A percentile compares a stretch with the other conserved stretches of the same genome.
These are phyloP conservation scores for Cryptus armator DNA, from an alignment of 2,888 invertebrate genomes.

Conservation along the genomic window DNA sequence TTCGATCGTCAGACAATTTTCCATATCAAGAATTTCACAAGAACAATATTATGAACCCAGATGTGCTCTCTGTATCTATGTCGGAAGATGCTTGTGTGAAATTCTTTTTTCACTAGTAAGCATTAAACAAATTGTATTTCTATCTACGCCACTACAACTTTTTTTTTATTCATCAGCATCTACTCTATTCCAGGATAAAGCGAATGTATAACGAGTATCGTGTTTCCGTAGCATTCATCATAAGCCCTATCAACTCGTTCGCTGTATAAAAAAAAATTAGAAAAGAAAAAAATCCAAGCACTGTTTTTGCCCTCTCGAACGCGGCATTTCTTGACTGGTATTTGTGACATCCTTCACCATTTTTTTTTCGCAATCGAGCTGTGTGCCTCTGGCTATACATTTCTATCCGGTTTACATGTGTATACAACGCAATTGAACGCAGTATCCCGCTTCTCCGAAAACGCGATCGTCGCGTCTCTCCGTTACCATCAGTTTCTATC, in stretches of 20 bases:
- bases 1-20: slow-evolving; percentile 47
- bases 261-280: background rate
- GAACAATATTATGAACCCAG: slow-evolving; percentile 8
- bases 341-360: background rate
- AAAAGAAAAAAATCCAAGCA: background rate
- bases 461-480: slow-evolving; percentile 39
- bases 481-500: slow-evolving; percentile 45
- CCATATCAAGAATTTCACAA: slow-evolving; percentile 47
- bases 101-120: too few relatives aligned
- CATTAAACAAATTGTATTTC: too few relatives aligned
- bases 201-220: background rate
- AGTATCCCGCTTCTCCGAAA: slow-evolving; percentile 46
- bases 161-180: too few relatives aligned
- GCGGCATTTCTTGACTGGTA: too few relatives aligned
- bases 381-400: slow-evolving; percentile 9
- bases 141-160: background rate
- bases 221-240: background rate
- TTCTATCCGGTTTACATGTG: slow-evolving; percentile 41
- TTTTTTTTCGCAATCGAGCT: slow-evolving; percentile 35
- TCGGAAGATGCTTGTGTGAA: too few relatives aligned
- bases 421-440: slow-evolving; percentile 50
- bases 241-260: background rate
- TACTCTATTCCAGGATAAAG: background rate
- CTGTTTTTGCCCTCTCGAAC: slow-evolving; percentile 20
- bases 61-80: too few relatives aligned